Evolutionary conservation across 1,140 invertebrate species (phyloP), one percentile per base, ranked within the genome.

Genomic region (Trichonephila clavipes): DNA sequence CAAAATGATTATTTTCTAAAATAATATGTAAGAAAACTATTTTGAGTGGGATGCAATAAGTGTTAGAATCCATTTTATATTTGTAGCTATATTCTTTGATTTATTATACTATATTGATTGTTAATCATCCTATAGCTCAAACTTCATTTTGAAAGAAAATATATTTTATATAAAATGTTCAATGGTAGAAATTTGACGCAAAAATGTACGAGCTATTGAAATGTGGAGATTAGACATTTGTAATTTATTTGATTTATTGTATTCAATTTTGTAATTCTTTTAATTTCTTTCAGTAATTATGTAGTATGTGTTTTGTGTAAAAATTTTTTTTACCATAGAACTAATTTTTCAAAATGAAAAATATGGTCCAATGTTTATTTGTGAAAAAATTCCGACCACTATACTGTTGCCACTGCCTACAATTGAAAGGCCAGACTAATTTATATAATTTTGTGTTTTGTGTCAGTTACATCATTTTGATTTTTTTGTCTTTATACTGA

Each of bases 381-480:
- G 81, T 85, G 83, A 85, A 85, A 83, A 72, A 77, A 77, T 77
- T 77, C 72, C 24, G 51, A 24, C 51, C 83, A 85, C 83, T 86
- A 59, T 92, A 77, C 61, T 61, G n/a, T 87, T 92, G 62, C 82
- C 86, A 93, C 92, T 93, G 92, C 92, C 92, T 88, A 24, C n/a
- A 88, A 62, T 6, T 44, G 87, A 86, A 93, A 82, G 86, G 92
- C 92, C 85, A 93, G 85, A 66, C 51, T 93, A 88, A 93, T 93
- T 93, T 93, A 93, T 93, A 93, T 62, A 19, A 64, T 93, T 88
- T 34, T 88, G 58, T 88, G 85, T 93, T 87, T 88, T 88, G 92
- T 93, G 85, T 82, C 77, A 64, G 92, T 93, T 88, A 44, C 58
- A 81, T 88, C 58, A 87, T 59, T 51, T 64, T n/a, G 62, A 88